Percentiles rank a stretch among this genome's conserved stretches.
phyloP scores from a whole-genome alignment of 2,113 vertebrate species.

The Conger conger region DNA sequence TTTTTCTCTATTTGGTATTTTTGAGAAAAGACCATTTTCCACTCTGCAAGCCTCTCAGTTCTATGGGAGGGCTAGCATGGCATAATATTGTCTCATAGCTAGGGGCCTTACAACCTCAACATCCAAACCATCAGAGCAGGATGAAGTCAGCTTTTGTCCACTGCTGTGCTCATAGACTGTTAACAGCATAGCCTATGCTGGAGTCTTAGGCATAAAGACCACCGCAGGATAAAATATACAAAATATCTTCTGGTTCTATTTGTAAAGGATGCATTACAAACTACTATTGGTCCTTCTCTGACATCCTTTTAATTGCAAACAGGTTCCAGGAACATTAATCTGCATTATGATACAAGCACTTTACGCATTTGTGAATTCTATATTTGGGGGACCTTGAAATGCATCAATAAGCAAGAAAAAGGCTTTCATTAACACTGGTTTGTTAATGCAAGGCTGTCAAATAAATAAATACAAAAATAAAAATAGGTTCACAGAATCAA shows the following conservation, averaged over 20 bases:
- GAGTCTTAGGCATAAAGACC: too few species aligned
- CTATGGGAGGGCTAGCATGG: too few species aligned
- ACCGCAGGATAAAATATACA: not conserved
- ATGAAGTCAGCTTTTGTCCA: too few species aligned
- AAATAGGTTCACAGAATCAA: not conserved
- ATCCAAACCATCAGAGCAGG: too few species aligned
- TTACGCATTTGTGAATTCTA: not conserved
- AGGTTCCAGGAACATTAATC: not conserved
- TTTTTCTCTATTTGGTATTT: too few species aligned
- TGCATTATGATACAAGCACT: not conserved
- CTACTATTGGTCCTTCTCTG: not conserved
- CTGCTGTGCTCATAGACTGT: too few species aligned
- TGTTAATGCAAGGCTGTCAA: not conserved
- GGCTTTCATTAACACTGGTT: not conserved
- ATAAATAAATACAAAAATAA: not conserved
- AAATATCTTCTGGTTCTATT: not conserved
- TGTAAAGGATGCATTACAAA: not conserved
- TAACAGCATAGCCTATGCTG: too few species aligned
- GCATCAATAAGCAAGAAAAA: not conserved
- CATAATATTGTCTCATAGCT: too few species aligned
- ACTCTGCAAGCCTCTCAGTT: too few species aligned
- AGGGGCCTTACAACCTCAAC: too few species aligned
- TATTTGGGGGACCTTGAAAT: not conserved
- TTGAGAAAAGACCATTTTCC: too few species aligned
- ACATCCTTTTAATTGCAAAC: not conserved